These are phyloP conservation scores for Bombus fervidus DNA, from an alignment of 1,140 invertebrate genomes.

Conservation along the genomic window DNA sequence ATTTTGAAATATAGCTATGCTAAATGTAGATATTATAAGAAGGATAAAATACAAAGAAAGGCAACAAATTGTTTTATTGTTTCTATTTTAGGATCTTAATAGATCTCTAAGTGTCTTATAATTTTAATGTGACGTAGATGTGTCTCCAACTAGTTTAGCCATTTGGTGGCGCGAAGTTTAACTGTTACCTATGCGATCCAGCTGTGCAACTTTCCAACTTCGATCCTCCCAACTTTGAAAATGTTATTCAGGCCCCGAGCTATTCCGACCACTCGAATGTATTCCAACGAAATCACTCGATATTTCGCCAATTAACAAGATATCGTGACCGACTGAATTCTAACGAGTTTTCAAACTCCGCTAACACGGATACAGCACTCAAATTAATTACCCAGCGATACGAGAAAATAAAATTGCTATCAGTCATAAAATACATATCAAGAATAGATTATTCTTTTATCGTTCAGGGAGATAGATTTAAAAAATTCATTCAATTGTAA, in stretches of 20 bases:
- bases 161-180: slow-evolving; percentile 13
- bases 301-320: slow-evolving; percentile 22
- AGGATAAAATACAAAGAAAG: too few relatives aligned
- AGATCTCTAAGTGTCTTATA: background rate
- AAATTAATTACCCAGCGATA: background rate
- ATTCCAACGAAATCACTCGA: background rate
- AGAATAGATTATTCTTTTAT: too few relatives aligned
- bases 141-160: background rate
- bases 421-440: too few relatives aligned
- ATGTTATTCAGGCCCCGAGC: background rate
- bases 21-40: background rate
- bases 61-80: background rate
- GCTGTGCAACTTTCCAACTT: slow-evolving; percentile 12
- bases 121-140: slow-evolving; percentile 1
- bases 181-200: slow-evolving; percentile 7
- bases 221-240: background rate
- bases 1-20: too few relatives aligned
- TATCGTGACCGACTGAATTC: background rate
- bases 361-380: background rate
- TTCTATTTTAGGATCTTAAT: background rate
- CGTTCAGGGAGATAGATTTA: too few relatives aligned
- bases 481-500: too few relatives aligned
- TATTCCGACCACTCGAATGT: background rate
- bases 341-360: background rate
- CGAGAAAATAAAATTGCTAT: background rate